Evolutionary conservation across 2,888 invertebrate species (phyloP).

Genomic region (Reticulitermes lucifugus): DNA sequence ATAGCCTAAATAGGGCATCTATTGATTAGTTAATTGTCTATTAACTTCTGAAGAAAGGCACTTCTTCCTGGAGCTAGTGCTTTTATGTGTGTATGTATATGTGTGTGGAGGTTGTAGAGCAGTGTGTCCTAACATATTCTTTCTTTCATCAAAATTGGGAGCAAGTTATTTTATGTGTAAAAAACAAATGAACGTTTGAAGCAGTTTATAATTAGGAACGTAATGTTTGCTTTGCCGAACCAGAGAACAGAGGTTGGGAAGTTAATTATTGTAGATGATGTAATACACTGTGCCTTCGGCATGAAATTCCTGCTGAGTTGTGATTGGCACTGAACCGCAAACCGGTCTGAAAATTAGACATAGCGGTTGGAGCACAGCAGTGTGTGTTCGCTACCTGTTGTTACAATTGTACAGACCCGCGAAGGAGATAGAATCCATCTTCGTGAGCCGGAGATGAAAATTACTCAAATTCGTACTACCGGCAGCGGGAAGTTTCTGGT

Average conservation of each 20-base stretch:
- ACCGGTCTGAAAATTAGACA: neutral
- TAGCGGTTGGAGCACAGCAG: neutral
- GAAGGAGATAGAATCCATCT: neutral
- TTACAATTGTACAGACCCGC: neutral
- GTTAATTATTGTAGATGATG: neutral
- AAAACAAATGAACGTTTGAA: too few relatives aligned
- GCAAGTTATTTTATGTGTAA: too few relatives aligned
- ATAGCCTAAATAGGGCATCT: too few relatives aligned
- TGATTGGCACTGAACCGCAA: conserved; percentile 16
- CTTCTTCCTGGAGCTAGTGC: too few relatives aligned
- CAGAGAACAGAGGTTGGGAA: neutral
- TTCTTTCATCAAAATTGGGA: too few relatives aligned
- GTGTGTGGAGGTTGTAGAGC: too few relatives aligned
- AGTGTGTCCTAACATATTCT: too few relatives aligned
- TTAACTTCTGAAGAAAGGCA: too few relatives aligned
- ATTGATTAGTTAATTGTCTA: too few relatives aligned
- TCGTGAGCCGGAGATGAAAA: neutral
- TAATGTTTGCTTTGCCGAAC: neutral
- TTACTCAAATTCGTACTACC: neutral
- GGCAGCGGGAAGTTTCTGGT: neutral
- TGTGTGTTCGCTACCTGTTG: neutral
- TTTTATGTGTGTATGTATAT: too few relatives aligned
- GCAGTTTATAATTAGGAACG: neutral
- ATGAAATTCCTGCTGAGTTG: neutral
- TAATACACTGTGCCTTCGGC: neutral